phyloP scores from a whole-genome alignment of 2,888 invertebrate species.

The Orthosia incerta region DNA sequence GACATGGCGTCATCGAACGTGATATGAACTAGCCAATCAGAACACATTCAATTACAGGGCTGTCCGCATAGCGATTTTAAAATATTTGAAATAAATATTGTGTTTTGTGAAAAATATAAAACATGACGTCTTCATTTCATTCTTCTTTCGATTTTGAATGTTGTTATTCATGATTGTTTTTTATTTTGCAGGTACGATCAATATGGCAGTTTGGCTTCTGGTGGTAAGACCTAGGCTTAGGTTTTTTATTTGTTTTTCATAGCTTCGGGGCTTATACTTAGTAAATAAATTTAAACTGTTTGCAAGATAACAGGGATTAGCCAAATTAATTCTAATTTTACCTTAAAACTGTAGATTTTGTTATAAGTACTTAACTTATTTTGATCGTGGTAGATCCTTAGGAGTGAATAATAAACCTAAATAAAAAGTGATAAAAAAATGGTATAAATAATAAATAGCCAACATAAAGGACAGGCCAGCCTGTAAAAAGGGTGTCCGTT shows the following conservation, averaged over 20 bases:
- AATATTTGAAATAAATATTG: neutral
- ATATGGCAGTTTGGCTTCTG: constrained; percentile 65
- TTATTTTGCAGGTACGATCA: constrained; percentile 80
- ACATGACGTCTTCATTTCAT: neutral
- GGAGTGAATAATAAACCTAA: no score
- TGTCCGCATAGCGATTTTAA: constrained; percentile 42
- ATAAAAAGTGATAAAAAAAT: no score
- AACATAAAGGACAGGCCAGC: no score
- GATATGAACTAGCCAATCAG: constrained; percentile 87
- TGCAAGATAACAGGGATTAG: no score
- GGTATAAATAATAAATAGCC: no score
- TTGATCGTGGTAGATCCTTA: no score
- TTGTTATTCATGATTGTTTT: constrained; percentile 27
- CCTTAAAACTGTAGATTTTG: no score
- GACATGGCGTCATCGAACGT: constrained; percentile 84
- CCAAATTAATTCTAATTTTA: no score
- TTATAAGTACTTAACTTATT: no score
- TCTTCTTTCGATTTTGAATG: neutral
- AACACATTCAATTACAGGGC: constrained; percentile 82
- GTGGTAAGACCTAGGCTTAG: constrained; percentile 70
- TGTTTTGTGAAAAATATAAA: neutral
- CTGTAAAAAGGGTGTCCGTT: no score
- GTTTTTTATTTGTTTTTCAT: neutral
- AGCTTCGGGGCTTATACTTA: neutral
- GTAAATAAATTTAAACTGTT: no score